Percentiles rank a stretch among this genome's conserved stretches.
Conservation (phyloP, 1,140 invertebrate genomes). For the Bombus waltoni region DNA sequence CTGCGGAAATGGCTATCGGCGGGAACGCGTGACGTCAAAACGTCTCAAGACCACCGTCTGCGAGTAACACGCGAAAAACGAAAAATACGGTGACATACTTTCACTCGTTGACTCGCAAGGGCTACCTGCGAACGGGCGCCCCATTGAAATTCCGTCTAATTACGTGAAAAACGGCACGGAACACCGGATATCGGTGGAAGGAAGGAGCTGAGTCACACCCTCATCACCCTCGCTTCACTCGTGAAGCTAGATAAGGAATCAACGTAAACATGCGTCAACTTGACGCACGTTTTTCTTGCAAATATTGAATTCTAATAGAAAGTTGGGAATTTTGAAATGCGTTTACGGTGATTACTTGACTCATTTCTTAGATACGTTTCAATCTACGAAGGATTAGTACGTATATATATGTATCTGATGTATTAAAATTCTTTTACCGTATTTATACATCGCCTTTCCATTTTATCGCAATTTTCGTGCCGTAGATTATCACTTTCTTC, state of each 20-base stretch:
- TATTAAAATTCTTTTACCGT: background rate
- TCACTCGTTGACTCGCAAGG: conserved; percentile 47
- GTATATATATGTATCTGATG: background rate
- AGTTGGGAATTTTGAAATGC: background rate
- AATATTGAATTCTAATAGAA: background rate
- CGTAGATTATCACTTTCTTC: no score
- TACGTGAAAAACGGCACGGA: background rate
- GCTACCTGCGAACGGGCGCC: conserved; percentile 1
- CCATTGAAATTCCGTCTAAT: conserved; percentile 50
- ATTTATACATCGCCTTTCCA: background rate
- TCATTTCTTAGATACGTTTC: background rate
- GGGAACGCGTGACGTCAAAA: conserved; percentile 60
- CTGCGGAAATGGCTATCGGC: conserved; percentile 16
- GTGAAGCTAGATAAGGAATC: background rate
- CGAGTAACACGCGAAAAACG: conserved; percentile 49
- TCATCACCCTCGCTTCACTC: background rate
- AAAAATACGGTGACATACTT: conserved; percentile 69
- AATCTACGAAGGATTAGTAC: background rate
- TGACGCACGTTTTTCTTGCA: background rate
- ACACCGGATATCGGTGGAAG: background rate
- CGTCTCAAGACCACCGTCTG: conserved; percentile 63
- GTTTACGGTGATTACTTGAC: background rate
- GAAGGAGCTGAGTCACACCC: background rate
- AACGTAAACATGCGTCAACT: no score
- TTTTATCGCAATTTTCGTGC: background rate